Conservation (phyloP, 37 sponge, comb jelly and placozoan genomes). For the Dysidea cf. avara region DNA sequence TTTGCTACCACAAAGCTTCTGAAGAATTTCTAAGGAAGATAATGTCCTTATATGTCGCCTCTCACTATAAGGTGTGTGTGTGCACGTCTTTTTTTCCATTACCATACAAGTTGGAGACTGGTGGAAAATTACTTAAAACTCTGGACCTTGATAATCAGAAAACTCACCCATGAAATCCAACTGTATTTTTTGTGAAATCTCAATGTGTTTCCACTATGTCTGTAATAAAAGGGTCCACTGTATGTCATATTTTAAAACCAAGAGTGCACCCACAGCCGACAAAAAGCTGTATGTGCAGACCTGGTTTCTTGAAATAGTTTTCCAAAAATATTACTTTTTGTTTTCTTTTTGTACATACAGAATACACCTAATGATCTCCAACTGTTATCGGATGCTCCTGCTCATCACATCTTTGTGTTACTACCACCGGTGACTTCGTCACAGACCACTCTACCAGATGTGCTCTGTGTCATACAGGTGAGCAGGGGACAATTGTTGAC, state of each 20-base stretch:
- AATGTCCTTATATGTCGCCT: constrained; percentile 93
- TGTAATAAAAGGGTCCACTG: too few species aligned
- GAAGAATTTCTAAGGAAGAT: constrained; percentile 89
- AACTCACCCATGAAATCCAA: too few species aligned
- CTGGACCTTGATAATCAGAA: too few species aligned
- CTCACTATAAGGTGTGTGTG: constrained; percentile 99
- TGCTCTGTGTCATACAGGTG: constrained; percentile 94
- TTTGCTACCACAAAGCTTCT: constrained; percentile 91
- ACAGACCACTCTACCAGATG: constrained; percentile 82
- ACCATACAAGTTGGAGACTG: too few species aligned
- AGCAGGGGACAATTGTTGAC: neutral
- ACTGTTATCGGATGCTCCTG: constrained; percentile 97
- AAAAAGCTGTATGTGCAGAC: neutral
- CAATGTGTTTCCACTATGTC: too few species aligned
- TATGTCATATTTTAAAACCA: too few species aligned
- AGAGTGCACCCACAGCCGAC: too few species aligned
- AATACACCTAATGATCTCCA: constrained; percentile 99
- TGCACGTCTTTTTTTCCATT: too few species aligned
- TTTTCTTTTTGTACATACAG: constrained; percentile 9
- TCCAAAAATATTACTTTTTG: too few species aligned
- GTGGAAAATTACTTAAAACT: too few species aligned
- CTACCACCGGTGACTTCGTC: constrained; percentile 71
- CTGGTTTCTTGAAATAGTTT: too few species aligned
- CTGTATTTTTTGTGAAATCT: too few species aligned
- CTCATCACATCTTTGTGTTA: constrained; percentile 93